Evolutionary conservation across 2,113 vertebrate genomes (phyloP), one percentile per base, ranked within the genome.

Genomic region (Sceloporus tristichus): DNA sequence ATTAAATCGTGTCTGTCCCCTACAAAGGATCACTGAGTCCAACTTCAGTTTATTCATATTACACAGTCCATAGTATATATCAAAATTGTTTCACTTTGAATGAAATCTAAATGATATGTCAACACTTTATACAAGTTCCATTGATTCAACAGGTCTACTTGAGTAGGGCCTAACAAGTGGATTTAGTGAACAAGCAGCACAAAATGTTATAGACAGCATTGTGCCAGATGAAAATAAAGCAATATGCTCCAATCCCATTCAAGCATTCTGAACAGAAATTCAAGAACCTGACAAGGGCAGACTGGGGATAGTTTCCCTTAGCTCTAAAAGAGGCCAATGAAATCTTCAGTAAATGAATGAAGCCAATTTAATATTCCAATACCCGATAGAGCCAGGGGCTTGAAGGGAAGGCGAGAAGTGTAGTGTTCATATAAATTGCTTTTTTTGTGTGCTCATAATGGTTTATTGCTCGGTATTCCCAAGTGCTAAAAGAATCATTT

Each of bases 401-500:
- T 89, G 78, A 92, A 94, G 89, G 79, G 90, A 91, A 93, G 90
- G 84, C 88, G 75, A 82, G 79, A 94, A 87, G 23, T 79, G 84
- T 94, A 91, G 84, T 82, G 77, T 86, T 91, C 81, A 85, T 85
- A 85, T 92, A 94, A 96, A 95, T 89, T 93, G 91, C 0, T 2
- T 93, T 93, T 34, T 91, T 88, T 89, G 90, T 54, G 34, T 59
- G 86, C 80, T 94, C 86, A 90, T 87, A 92, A 93, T n/a, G 7
- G 79, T 75, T 90, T 84, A 84, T 88, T 66, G 1, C 85, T 95
- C 89, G 81, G 71, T 91, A 94, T 85, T 95, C 93, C 89, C 87
- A 87, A 87, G 90, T 81, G 88, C 88, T 88, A 93, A 87, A 87
- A 93, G 87, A 94, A 94, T 93, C 19, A 95, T 90, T 94, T 95